A percentile compares a stretch with the other conserved stretches of the same genome.
These are phyloP conservation scores for Anoplopoma fimbria DNA, from an alignment of 2,113 vertebrate genomes.

Conservation along the genomic window DNA sequence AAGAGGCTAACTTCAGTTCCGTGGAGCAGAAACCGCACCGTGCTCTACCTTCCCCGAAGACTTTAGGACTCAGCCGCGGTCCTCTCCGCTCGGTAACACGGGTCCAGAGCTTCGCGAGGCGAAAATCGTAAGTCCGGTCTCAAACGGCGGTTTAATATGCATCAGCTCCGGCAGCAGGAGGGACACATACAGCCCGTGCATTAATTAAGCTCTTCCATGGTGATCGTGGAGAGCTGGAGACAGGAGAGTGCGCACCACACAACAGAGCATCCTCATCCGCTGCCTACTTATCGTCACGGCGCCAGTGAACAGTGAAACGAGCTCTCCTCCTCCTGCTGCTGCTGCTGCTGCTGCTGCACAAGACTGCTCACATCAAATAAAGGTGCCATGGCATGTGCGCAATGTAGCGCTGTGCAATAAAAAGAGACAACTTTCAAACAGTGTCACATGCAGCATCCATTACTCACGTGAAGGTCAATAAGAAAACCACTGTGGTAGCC, in stretches of 20 bases:
- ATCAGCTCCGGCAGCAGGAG: constrained; percentile 66
- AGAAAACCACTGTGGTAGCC: not conserved
- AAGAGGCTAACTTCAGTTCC: constrained; percentile 72
- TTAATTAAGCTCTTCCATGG: constrained; percentile 80
- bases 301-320: constrained; percentile 73
- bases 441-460: constrained; percentile 18
- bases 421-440: constrained; percentile 27
- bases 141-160: constrained; percentile 63
- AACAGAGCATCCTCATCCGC: constrained; percentile 79
- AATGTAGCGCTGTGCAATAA: not conserved
- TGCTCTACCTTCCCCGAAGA: constrained; percentile 80
- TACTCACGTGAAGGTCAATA: constrained; percentile 49
- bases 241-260: constrained; percentile 78
- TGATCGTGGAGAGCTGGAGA: constrained; percentile 73
- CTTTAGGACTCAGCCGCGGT: constrained; percentile 63
- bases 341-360: constrained; percentile 42
- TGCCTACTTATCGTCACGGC: constrained; percentile 75
- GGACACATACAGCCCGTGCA: constrained; percentile 58
- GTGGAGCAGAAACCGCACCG: constrained; percentile 46
- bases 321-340: constrained; percentile 49
- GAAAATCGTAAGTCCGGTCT: constrained; percentile 62
- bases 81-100: constrained; percentile 65
- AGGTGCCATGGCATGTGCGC: not conserved
- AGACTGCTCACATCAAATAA: constrained; percentile 21
- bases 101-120: constrained; percentile 61